Conservation (phyloP, 1,140 invertebrate species). For the Rhyacophila brunnea region DNA sequence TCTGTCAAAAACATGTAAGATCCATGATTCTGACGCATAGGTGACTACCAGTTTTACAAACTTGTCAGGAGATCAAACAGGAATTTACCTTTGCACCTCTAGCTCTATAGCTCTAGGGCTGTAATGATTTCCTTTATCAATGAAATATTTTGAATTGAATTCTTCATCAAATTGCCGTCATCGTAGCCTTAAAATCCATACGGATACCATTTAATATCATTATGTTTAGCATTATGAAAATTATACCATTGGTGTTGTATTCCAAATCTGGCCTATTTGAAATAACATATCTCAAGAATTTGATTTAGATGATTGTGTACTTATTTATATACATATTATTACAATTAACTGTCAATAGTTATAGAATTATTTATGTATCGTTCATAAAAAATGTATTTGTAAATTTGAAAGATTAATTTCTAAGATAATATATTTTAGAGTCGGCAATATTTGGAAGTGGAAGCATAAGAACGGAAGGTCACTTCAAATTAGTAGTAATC, state of each 20-base stretch:
- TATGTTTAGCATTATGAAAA: not conserved
- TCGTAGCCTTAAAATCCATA: too few relatives aligned
- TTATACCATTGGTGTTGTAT: constrained; percentile 16
- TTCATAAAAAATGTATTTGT: constrained; percentile 1
- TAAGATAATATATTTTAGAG: not conserved
- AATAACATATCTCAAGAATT: constrained; percentile 24
- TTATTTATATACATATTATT: not conserved
- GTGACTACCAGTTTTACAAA: too few relatives aligned
- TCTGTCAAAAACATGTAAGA: too few relatives aligned
- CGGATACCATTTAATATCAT: too few relatives aligned
- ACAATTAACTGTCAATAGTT: not conserved
- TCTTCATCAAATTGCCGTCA: too few relatives aligned
- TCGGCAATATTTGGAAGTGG: not conserved
- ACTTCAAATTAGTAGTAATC: too few relatives aligned
- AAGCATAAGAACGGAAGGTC: too few relatives aligned
- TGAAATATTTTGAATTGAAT: constrained; percentile 4
- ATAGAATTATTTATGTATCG: not conserved
- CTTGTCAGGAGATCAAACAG: too few relatives aligned
- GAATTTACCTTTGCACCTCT: too few relatives aligned
- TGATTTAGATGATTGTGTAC: constrained; percentile 9
- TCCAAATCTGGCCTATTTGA: constrained; percentile 29
- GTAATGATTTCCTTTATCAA: not conserved
- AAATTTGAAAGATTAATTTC: not conserved
- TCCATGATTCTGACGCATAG: too few relatives aligned
- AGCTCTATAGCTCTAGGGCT: too few relatives aligned